A percentile compares a stretch with the other conserved stretches of the same genome.
Evolutionary conservation across 1,140 invertebrate species (phyloP).

Genomic region (Cherax quadricarinatus): DNA sequence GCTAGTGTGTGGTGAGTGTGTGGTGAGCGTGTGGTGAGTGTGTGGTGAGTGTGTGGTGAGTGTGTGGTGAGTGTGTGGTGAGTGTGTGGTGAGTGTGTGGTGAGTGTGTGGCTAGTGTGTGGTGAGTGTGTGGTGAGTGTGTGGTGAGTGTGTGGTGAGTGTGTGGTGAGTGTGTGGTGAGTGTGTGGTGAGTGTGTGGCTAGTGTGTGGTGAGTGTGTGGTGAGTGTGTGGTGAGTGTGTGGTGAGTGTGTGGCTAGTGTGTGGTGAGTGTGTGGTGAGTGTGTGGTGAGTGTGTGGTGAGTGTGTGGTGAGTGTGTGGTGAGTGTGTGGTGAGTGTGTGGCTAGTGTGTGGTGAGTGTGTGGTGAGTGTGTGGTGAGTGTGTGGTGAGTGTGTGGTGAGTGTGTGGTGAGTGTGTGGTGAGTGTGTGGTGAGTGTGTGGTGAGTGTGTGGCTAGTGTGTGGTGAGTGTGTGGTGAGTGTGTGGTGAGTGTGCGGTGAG

Average conservation of each 20-base stretch:
- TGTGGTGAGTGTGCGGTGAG: background rate
- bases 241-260: background rate
- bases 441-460: no score
- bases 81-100: background rate
- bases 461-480: no score
- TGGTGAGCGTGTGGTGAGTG: background rate
- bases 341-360: background rate
- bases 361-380: background rate
- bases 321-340: background rate
- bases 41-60: background rate
- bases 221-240: no score
- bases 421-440: background rate
- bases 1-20: background rate
- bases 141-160: background rate
- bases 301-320: background rate
- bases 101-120: no score
- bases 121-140: no score
- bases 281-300: background rate
- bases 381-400: background rate
- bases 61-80: background rate
- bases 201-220: background rate
- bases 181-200: background rate
- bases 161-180: background rate
- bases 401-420: background rate
- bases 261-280: background rate